Base-by-base conservation (phyloP, 2,888 invertebrate species). In the Epistrophe grossulariae region DNA sequence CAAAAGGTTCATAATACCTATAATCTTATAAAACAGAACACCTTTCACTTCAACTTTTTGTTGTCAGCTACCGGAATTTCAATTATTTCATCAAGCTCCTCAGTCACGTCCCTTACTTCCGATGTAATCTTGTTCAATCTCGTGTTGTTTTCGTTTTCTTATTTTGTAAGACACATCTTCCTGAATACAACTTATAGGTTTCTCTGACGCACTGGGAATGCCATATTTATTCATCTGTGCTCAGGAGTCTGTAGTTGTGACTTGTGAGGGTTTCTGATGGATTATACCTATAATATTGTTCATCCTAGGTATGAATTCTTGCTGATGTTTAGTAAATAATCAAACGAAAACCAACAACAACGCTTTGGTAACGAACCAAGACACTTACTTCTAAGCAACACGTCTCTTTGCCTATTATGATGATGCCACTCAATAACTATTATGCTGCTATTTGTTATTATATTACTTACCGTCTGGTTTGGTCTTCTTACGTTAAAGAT, bases 21-120 rank as follows among this genome's bases (percentile, higher is more conserved):
- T 31, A 62, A 17, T 66, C 7, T 17, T 66, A 35, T 15, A 79
- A 48, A 64, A 71, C 43, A 71, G 55, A 72, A 79, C 71, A 57
- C 60, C 38, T 62, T 64, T 52, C 17, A 35, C 24, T 43, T 62
- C 17, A 79, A 72, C 45, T 71, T 72, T 57, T 62, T 35, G 78
- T 45, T 79, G 62, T 79, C 64, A 79, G 79, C 55, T 64, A 55
- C 64, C 55, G 64, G 62, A 79, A 79, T 79, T 79, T 72, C 79
- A 79, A 79, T 72, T 79, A 72, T 71, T 72, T 64, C 79, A 79
- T 79, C 71, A 79, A 64, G 71, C 45, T 79, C 55, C 35, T 71
- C 38, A 55, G 71, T 79, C 79, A 79, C 79, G 79, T 79, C 55
- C 35, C 19, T 64, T 45, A 13, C 79, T 62, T 71, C 55, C 55